Evolutionary conservation across 2,797 vertebrate species (phyloP), one percentile per base, ranked within the genome.

Genomic region (Poeciliopsis infans): DNA sequence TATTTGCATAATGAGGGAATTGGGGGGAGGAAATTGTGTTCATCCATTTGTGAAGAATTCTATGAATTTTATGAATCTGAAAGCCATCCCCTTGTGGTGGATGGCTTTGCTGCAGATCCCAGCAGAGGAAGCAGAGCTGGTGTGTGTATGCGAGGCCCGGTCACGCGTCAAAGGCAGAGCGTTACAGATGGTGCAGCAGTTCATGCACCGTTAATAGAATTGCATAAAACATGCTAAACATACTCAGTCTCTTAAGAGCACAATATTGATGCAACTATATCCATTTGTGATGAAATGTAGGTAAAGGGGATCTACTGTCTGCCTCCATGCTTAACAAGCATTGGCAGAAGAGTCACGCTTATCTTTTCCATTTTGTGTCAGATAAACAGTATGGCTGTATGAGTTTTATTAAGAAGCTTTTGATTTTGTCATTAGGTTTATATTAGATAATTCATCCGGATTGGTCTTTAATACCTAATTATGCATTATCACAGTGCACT

Each of bases 1-100:
- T 98, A 99, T 99, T 99, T 99, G 98, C 98, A 99, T 99, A 99
- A 99, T 98, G 97, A 97, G 97, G 97, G 98, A 97, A 99, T 99
- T 98, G 97, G 97, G 97, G 97, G 97, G 97, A 97, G 97, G 97
- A 99, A 98, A 98, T 99, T 99, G 98, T 98, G 97, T 98, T 98
- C 98, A 98, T 97, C 97, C 97, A 97, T 97, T 98, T 99, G 98
- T 99, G 98, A 99, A 99, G 96, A 98, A 97, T 97, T 97, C 97
- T 97, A 98, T 99, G 97, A 95, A 96, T 96, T 95, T 95, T 95
- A 98, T 98, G 97, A 98, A 98, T 98, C 97, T 97, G 97, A 98
- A 97, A 97, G 96, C 89, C 91, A 82, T 88, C 97, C 97, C 97
- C 97, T 95, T 96, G 97, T 96, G 97, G 96, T 95, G 94, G 96